Percentiles rank a stretch among this genome's conserved stretches.
phyloP scores from a whole-genome alignment of 1,140 invertebrate genomes.

The Lucilia cuprina region DNA sequence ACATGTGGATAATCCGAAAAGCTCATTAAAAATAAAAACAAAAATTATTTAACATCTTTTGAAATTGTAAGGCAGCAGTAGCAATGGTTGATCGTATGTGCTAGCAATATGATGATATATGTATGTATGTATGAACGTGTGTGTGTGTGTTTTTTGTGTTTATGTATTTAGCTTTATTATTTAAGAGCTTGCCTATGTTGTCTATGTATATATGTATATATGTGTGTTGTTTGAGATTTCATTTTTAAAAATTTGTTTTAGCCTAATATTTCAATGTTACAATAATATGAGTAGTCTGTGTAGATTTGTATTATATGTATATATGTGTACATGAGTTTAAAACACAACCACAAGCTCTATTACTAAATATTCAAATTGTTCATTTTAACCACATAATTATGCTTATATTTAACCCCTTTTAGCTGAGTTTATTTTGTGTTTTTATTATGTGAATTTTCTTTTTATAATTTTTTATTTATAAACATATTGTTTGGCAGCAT shows the following conservation, averaged over 20 bases:
- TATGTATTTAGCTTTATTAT: background rate
- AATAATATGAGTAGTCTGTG: background rate
- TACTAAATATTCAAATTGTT: slow-evolving; percentile 35
- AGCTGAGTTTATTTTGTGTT: slow-evolving; percentile 12
- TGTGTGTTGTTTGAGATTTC: background rate
- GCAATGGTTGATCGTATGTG: too few relatives aligned
- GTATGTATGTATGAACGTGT: too few relatives aligned
- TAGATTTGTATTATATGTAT: background rate
- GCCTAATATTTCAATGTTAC: background rate
- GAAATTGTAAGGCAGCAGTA: background rate
- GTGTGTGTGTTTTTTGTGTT: too few relatives aligned
- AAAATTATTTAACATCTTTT: background rate
- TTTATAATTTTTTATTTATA: background rate
- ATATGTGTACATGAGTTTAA: background rate
- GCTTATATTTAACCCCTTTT: slow-evolving; percentile 58
- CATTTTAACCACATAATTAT: slow-evolving; percentile 60
- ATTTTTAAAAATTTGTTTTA: background rate
- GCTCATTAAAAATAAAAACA: slow-evolving; percentile 21
- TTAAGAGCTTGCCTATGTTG: background rate
- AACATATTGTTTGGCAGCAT: background rate
- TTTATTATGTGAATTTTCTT: background rate
- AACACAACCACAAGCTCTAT: background rate
- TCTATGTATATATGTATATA: background rate
- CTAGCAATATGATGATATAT: too few relatives aligned
- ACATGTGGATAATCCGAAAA: slow-evolving; percentile 32